A percentile compares a stretch with the other conserved stretches of the same genome.
Evolutionary conservation across 1,140 invertebrate species (phyloP).

Genomic region (Calliphora vicina): DNA sequence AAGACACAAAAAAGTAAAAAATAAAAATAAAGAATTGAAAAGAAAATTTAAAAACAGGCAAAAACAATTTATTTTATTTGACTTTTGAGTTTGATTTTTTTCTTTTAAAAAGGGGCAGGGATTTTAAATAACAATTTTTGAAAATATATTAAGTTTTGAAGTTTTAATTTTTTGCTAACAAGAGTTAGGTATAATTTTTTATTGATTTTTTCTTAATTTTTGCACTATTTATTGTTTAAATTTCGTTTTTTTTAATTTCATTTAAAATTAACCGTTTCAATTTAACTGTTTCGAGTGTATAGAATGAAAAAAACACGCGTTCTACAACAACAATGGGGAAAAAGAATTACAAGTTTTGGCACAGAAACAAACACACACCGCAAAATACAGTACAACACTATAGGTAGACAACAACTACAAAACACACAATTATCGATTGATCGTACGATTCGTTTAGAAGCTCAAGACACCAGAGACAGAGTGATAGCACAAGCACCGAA

Average conservation of each 20-base stretch:
- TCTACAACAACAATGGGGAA: background rate
- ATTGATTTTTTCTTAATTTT: background rate
- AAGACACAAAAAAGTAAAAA: background rate
- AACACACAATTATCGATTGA: background rate
- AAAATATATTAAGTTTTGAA: background rate
- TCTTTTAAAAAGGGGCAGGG: too few species aligned
- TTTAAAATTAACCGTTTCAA: background rate
- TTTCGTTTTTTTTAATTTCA: background rate
- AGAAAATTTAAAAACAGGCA: background rate
- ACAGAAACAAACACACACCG: too few species aligned
- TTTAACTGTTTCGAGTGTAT: background rate
- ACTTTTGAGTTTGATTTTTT: too few species aligned
- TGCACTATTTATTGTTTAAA: background rate
- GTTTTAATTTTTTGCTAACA: background rate
- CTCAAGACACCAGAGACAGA: background rate
- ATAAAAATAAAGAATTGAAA: background rate
- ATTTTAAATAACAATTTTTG: background rate
- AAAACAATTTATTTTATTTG: background rate
- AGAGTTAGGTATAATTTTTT: background rate
- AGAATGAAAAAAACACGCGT: background rate
- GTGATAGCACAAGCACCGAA: conserved; percentile 21
- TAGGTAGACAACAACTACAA: background rate
- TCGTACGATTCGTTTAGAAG: conserved; percentile 26
- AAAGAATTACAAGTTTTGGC: background rate
- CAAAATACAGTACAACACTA: too few species aligned